Evolutionary conservation across 2,797 vertebrate species (phyloP), one percentile per base, ranked within the genome.

Genomic region (Pangasius macronema): DNA sequence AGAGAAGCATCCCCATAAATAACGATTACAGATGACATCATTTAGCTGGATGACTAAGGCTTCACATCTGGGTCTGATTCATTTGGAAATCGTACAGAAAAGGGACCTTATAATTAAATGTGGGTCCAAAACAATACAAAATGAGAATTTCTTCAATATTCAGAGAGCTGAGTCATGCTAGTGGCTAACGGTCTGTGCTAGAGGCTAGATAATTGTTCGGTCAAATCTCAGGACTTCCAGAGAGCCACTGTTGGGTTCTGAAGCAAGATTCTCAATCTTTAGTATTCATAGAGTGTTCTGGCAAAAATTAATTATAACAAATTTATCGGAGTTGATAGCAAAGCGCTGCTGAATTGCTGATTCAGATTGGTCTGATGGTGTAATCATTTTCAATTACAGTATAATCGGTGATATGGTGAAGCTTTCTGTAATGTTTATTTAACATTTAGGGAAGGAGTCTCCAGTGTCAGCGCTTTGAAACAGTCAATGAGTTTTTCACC

Each of bases 41-140:
- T 39, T 3, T 24, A 65, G 42, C 14, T 39, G 24, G 2, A 63
- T 82, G 76, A 46, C 55, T 87, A 70, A 72, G 65, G 27, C 33
- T 82, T 42, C 14, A 46, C 79, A 82, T 61, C 55, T 42, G 55
- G 55, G 46, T 51, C 39, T 11, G 67, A 82, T 63, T 14, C 55
- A 80, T 39, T 79, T 55, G 53, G 76, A 57, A 57, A 57, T 80
- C 20, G 53, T 80, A 59, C 53, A 39, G 53, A 36, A 80, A 80
- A 36, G 33, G 3, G 9, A 59, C 24, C 5, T 33, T 36, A 22
- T 39, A 39, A 39, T 79, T 79, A 79, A 80, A 59, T n/a, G 39
- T 49, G 55, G 2, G 2, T 42, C 18, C 51, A 36, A 80, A 57
- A 57, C 3, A 1, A 75, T 76, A 14, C 18, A 51, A 53, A 53